Percentiles rank a stretch among this genome's conserved stretches.
Conservation (phyloP, 2,888 invertebrate genomes). For the Timandra comae region DNA sequence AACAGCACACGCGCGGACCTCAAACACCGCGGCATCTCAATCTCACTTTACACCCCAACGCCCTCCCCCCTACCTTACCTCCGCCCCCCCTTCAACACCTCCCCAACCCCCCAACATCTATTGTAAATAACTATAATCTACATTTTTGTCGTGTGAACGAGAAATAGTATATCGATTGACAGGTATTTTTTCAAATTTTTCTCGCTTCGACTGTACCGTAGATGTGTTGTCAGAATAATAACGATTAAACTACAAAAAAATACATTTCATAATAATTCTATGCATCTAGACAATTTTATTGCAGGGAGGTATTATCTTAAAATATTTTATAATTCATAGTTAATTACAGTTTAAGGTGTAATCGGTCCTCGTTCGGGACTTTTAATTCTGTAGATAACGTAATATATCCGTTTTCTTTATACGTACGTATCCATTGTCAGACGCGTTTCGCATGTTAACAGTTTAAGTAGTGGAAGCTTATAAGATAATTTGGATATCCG, state of each 20-base stretch:
- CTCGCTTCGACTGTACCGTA: slow-evolving; percentile 77
- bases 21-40: slow-evolving; percentile 57
- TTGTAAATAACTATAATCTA: slow-evolving; percentile 74
- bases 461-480: slow-evolving; percentile 47
- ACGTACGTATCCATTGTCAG: slow-evolving; percentile 29
- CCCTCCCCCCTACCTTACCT: slow-evolving; percentile 24
- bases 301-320: slow-evolving; percentile 71
- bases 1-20: slow-evolving; percentile 38
- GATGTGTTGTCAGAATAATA: slow-evolving; percentile 74
- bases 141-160: slow-evolving; percentile 75
- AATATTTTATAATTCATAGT: slow-evolving; percentile 73
- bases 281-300: slow-evolving; percentile 71
- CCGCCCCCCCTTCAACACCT: slow-evolving; percentile 21
- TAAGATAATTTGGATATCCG: slow-evolving; percentile 30
- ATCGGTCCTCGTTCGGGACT: slow-evolving; percentile 55
- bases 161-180: slow-evolving; percentile 72
- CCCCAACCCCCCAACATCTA: slow-evolving; percentile 48
- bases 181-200: slow-evolving; percentile 76
- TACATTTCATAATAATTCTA: slow-evolving; percentile 70
- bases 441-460: slow-evolving; percentile 39
- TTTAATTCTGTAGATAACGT: slow-evolving; percentile 47
- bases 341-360: slow-evolving; percentile 67
- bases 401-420: slow-evolving; percentile 40
- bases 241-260: slow-evolving; percentile 69
- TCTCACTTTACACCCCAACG: slow-evolving; percentile 29